Evolutionary conservation across 2,888 invertebrate genomes (phyloP).

Genomic region (Drymonia ruficornis): DNA sequence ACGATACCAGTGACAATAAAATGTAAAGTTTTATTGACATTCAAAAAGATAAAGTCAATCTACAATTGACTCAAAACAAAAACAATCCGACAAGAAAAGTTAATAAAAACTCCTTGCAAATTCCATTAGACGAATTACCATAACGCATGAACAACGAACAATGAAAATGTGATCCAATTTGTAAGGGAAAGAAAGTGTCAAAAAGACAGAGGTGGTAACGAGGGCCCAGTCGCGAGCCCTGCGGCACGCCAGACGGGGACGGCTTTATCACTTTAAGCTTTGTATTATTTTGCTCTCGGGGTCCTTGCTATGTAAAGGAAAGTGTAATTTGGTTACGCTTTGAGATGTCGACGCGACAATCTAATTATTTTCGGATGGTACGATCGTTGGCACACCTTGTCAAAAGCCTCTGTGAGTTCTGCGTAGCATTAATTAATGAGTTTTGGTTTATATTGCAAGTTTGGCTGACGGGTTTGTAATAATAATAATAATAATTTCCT

Average conservation of each 20-base stretch:
- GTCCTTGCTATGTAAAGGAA: slow-evolving; percentile 75
- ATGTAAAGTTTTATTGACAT: neutral
- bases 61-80: slow-evolving; percentile 29
- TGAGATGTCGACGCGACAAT: slow-evolving; percentile 82
- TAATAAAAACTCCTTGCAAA: slow-evolving; percentile 52
- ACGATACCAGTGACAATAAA: too few species aligned
- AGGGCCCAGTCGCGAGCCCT: slow-evolving; percentile 47
- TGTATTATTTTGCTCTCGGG: slow-evolving; percentile 79
- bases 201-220: slow-evolving; percentile 73
- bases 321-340: slow-evolving; percentile 83
- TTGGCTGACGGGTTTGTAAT: slow-evolving; percentile 19
- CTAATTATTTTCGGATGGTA: slow-evolving; percentile 75
- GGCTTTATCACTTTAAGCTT: slow-evolving; percentile 80
- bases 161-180: slow-evolving; percentile 76
- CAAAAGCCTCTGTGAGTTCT: slow-evolving; percentile 72
- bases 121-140: slow-evolving; percentile 60
- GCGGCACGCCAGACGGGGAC: slow-evolving; percentile 60
- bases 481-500: too few species aligned
- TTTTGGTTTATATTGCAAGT: slow-evolving; percentile 42
- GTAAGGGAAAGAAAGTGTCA: slow-evolving; percentile 70
- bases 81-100: slow-evolving; percentile 31
- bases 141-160: slow-evolving; percentile 60
- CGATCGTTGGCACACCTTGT: slow-evolving; percentile 68
- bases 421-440: slow-evolving; percentile 57
- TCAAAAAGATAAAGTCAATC: slow-evolving; percentile 9